Conservation (phyloP, 2,888 invertebrate genomes). For the Selenia dentaria region DNA sequence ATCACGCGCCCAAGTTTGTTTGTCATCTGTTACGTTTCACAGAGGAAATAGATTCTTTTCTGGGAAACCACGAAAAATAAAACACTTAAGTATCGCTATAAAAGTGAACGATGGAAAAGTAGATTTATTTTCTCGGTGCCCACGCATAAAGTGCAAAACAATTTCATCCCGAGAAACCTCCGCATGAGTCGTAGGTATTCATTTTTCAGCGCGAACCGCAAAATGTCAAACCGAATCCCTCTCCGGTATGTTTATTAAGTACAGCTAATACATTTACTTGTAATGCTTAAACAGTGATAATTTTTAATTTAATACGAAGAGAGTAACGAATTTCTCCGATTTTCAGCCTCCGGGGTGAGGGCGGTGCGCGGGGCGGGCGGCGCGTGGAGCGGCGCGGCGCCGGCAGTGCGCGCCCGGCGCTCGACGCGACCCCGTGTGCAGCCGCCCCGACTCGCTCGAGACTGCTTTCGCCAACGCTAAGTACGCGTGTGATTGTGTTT, state of each 20-base stretch:
- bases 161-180: conserved; percentile 4
- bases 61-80: conserved; percentile 12
- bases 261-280: conserved; percentile 20
- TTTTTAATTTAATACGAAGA: conserved; percentile 36
- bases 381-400: conserved; percentile 32
- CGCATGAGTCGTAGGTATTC: conserved; percentile 7
- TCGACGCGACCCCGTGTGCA: conserved; percentile 41
- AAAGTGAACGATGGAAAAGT: conserved; percentile 13
- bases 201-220: conserved; percentile 16
- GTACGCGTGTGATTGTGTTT: conserved; percentile 46
- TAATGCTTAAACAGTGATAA: conserved; percentile 31
- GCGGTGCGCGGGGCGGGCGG: conserved; percentile 26
- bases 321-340: conserved; percentile 46
- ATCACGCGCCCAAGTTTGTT: conserved; percentile 7
- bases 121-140: conserved; percentile 10
- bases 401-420: conserved; percentile 61
- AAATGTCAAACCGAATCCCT: conserved; percentile 15
- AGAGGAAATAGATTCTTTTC: conserved; percentile 11
- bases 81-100: conserved; percentile 8
- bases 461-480: conserved; percentile 31
- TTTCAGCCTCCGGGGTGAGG: conserved; percentile 45
- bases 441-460: conserved; percentile 15
- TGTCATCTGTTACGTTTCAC: conserved; percentile 4
- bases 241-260: conserved; percentile 19
- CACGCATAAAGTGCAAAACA: conserved; percentile 3